phyloP scores from a whole-genome alignment of 2,888 invertebrate genomes.

The Halictus ligatus region DNA sequence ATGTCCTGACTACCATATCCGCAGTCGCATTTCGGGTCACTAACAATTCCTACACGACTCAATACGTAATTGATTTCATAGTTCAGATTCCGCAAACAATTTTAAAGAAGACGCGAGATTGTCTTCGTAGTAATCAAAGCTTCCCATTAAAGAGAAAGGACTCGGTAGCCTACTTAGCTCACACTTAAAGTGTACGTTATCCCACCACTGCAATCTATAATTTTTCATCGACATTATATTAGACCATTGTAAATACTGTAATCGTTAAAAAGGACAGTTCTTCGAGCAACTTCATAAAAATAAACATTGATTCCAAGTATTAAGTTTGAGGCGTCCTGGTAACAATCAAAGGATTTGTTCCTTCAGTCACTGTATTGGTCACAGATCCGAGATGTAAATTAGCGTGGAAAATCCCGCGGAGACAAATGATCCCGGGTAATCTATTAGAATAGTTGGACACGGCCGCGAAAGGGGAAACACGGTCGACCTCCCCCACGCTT shows the following conservation, averaged over 20 bases:
- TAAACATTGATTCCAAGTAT: background rate
- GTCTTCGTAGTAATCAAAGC: too few species aligned
- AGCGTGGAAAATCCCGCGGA: background rate
- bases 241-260: too few species aligned
- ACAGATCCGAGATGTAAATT: background rate
- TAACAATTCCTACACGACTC: too few species aligned
- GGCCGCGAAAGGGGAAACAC: background rate
- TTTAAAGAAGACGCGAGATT: too few species aligned
- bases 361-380: background rate
- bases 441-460: conserved; percentile 5
- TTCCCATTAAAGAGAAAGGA: too few species aligned
- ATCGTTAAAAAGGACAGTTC: too few species aligned
- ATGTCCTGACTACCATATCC: too few species aligned
- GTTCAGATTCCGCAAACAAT: background rate
- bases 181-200: fast-evolving
- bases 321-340: background rate
- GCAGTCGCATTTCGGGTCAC: too few species aligned
- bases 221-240: background rate
- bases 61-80: background rate
- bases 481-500: conserved; percentile 15
- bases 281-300: background rate
- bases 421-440: background rate
- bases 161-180: background rate
- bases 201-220: too few species aligned
- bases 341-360: background rate